These are phyloP conservation scores for Trematomus bernacchii DNA, from an alignment of 2,797 vertebrate genomes.

Conservation along the genomic window DNA sequence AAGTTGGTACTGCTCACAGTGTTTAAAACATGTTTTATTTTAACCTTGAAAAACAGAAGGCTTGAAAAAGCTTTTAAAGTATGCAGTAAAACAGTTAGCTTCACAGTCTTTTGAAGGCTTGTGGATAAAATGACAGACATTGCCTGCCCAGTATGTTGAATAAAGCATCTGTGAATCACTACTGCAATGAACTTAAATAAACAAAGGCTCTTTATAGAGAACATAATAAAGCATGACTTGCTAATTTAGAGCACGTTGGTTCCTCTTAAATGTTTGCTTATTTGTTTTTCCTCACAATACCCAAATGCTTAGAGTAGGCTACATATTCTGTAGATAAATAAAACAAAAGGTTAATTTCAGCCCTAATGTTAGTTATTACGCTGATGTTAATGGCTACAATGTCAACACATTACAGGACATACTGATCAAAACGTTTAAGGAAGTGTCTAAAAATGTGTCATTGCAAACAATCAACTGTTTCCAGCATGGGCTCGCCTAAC, in stretches of 20 bases:
- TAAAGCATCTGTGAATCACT: conserved; percentile 18
- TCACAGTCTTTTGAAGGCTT: background rate
- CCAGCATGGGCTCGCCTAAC: too few species aligned
- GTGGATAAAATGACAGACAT: conserved; percentile 10
- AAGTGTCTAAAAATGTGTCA: background rate
- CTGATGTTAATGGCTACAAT: conserved; percentile 22
- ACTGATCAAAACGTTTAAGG: background rate
- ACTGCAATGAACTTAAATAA: conserved; percentile 31
- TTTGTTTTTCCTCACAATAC: conserved; percentile 7
- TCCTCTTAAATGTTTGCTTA: conserved; percentile 33
- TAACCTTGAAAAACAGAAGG: conserved; percentile 6
- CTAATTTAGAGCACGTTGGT: conserved; percentile 22
- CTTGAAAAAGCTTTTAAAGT: background rate
- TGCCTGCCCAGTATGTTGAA: conserved; percentile 10
- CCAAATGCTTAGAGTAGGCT: background rate
- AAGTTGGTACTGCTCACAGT: background rate
- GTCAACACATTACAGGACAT: conserved; percentile 20
- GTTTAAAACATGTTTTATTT: background rate
- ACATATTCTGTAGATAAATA: too few species aligned
- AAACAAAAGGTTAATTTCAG: background rate
- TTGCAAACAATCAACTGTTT: background rate
- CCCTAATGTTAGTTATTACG: too few species aligned
- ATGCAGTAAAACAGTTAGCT: background rate
- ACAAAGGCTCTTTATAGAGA: conserved; percentile 7
- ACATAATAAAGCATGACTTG: conserved; percentile 42